Evolutionary conservation across 2,113 vertebrate genomes (phyloP), one percentile per base, ranked within the genome.

Genomic region (Tiliqua scincoides): DNA sequence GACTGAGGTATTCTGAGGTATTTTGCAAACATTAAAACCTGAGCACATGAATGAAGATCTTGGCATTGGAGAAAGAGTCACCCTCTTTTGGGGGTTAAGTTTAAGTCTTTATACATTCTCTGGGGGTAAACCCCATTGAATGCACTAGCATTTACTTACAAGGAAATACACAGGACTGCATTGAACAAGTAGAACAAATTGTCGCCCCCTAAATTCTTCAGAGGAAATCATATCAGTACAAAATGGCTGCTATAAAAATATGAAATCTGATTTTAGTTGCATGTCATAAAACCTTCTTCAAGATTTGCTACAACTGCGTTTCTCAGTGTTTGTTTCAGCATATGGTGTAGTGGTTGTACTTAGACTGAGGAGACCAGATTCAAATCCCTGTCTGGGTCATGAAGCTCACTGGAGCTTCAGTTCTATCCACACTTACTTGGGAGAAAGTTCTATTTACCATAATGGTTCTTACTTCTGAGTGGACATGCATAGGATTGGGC

Each of bases 1-100:
- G 77, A n/a, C 63, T 86, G 77, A 70, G 48, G 27, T 78, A 65
- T 71, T n/a, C n/a, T n/a, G n/a, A n/a, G n/a, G n/a, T n/a, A n/a
- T n/a, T n/a, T n/a, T n/a, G n/a, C n/a, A n/a, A 35, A 80, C 80
- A 86, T 86, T 86, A 86, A 86, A 79, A 63, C 77, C 21, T 52
- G 57, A 32, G 73, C 80, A 20, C 65, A 43, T 30, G 75, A 70
- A 85, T 71, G 65, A 85, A 85, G 54, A 79, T 48, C 35, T 61
- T 59, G 7, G 65, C 30, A 43, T 54, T 27, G 79, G 40, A 70
- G 52, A 43, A 61, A 18, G 11, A 48, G 65, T 20, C 30, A 48
- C 37, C 15, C 15, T 85, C 11, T 17, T 84, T 35, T 59, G 25
- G 43, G n/a, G n/a, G 37, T 27, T 62, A 79, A 79, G 67, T 71